Percentiles rank a stretch among this genome's conserved stretches.
phyloP scores from a whole-genome alignment of 2,888 invertebrate genomes.

The Zelleria hepariella region DNA sequence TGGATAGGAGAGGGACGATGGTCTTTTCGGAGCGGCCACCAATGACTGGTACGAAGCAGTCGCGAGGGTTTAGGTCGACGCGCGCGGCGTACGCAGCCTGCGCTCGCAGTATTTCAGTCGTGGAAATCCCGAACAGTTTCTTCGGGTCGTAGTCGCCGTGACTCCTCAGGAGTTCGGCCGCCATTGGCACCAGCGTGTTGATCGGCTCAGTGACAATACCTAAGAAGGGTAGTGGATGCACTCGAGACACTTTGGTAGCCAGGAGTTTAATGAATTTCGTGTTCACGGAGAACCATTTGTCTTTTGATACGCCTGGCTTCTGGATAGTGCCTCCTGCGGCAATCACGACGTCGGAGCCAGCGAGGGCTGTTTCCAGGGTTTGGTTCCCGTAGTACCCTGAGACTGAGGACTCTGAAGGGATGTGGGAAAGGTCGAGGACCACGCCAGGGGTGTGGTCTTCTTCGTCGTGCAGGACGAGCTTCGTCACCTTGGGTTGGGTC shows the following conservation, averaged over 20 bases:
- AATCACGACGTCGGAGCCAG: constrained; percentile 75
- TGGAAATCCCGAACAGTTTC: constrained; percentile 80
- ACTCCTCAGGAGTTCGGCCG: constrained; percentile 48
- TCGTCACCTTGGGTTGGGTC: constrained; percentile 68
- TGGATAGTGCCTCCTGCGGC: constrained; percentile 75
- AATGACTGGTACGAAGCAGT: constrained; percentile 80
- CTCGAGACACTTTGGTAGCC: constrained; percentile 32
- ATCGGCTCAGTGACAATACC: constrained; percentile 60
- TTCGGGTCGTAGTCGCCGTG: constrained; percentile 71
- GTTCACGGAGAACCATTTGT: constrained; percentile 71
- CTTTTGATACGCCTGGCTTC: constrained; percentile 73
- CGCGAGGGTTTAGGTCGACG: constrained; percentile 73
- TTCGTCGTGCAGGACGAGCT: constrained; percentile 72
- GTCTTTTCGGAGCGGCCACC: constrained; percentile 84
- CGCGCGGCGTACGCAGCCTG: constrained; percentile 81
- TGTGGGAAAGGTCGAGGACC: constrained; percentile 56
- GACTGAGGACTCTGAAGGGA: constrained; percentile 43
- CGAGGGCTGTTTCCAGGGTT: constrained; percentile 43
- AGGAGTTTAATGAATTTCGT: constrained; percentile 42
- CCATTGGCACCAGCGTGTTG: constrained; percentile 55
- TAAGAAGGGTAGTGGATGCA: constrained; percentile 44
- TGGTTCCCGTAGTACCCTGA: constrained; percentile 38
- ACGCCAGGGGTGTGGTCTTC: constrained; percentile 45
- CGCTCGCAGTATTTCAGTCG: constrained; percentile 79
- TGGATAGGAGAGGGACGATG: constrained; percentile 83